phyloP scores from a whole-genome alignment of 2,888 invertebrate species.

The Campoletis raptor region DNA sequence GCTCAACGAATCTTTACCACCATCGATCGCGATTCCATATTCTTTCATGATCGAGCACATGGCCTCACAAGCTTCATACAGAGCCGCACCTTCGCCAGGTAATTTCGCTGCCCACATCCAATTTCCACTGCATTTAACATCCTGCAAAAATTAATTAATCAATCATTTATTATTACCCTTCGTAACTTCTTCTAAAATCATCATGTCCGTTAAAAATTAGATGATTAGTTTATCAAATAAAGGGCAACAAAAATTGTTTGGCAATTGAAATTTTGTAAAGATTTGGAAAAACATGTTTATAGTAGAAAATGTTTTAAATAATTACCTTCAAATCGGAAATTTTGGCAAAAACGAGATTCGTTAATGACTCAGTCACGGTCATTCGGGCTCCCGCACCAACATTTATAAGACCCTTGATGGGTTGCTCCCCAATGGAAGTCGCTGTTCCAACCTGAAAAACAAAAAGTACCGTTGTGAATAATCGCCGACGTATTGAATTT shows the following conservation, averaged over 20 bases:
- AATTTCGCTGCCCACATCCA: slow-evolving; percentile 99
- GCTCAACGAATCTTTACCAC: slow-evolving; percentile 98
- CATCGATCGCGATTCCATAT: slow-evolving; percentile 96
- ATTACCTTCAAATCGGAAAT: slow-evolving; percentile 86
- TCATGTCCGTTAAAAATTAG: too few relatives aligned
- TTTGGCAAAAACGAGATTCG: slow-evolving; percentile 94
- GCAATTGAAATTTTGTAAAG: not conserved
- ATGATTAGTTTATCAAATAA: not conserved
- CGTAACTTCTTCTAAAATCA: not conserved
- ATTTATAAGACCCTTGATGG: slow-evolving; percentile 95
- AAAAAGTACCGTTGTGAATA: not conserved
- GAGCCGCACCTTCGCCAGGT: slow-evolving; percentile 95
- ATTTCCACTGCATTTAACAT: slow-evolving; percentile 99
- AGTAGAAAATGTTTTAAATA: not conserved
- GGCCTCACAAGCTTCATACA: slow-evolving; percentile 94
- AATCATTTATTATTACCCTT: not conserved
- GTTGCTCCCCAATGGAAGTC: slow-evolving; percentile 98
- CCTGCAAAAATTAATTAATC: slow-evolving; percentile 85
- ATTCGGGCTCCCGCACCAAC: slow-evolving; percentile 96
- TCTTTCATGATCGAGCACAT: slow-evolving; percentile 94
- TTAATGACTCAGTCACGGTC: slow-evolving; percentile 97
- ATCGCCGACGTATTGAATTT: not conserved
- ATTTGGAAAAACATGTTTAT: not conserved
- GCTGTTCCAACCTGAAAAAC: slow-evolving; percentile 90
- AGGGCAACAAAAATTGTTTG: not conserved